Base-by-base conservation (phyloP, 2,888 invertebrate species). In the Amiota mariae region DNA sequence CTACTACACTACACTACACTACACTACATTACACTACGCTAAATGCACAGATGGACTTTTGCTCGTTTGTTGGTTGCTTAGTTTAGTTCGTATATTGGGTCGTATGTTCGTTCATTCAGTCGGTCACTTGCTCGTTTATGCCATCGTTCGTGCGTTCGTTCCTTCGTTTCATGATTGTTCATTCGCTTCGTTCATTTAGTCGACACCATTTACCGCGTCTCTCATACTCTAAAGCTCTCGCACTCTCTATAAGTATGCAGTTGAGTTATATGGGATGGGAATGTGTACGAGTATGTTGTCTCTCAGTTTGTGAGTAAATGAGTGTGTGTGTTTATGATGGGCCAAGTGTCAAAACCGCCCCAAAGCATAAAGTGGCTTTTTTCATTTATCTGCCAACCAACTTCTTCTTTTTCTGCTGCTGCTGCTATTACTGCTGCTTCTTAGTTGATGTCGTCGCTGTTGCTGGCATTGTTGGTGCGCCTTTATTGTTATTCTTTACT, bases 321-420 rank as follows among this genome's bases (percentile, higher is more conserved):
- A 59, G 67, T 73, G 71, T 70, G 70, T 72, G 48, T 76, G 49
- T 77, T 59, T 72, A 78, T 70, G 57, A 51, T 49, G 71, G 73
- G 82, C 76, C 83, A 84, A 84, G 81, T 82, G 85, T 85, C 75
- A 80, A 84, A 83, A 85, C 84, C 82, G 85, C 84, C 84, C 82
- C 82, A 81, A 82, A 80, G 81, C 78, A 81, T 75, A 82, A 85
- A 83, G 77, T 82, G 72, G 82, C 79, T 81, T 75, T 85, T 84
- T 84, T 83, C 85, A 82, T 82, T 85, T 77, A 83, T 81, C 82
- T 80, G 80, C 73, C 73, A 72, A 11, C 54, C 8, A 15, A 15
- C 59, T 20, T 18, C 15, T 59, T 59, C 71, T 75, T 75, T 59
- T n/a, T 47, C 20, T 73, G 66, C 66, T 76, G 67, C 73, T 73